A percentile compares a stretch with the other conserved stretches of the same genome.
Evolutionary conservation across 2,797 vertebrate species (phyloP).

Genomic region (Lithobates pipiens): DNA sequence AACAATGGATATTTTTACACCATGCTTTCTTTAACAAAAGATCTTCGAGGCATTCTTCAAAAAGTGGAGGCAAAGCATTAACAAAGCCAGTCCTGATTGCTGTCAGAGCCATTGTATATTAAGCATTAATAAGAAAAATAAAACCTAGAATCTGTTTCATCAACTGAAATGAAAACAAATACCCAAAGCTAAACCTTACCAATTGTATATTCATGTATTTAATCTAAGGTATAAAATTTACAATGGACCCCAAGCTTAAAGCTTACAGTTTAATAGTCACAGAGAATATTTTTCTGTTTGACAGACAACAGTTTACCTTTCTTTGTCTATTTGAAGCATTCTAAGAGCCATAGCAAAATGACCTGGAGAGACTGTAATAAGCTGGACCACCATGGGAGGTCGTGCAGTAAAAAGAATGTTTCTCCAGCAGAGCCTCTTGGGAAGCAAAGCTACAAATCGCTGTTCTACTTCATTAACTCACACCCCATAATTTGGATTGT

Average conservation of each 20-base stretch:
- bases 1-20: no score
- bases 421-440: slow-evolving; percentile 44
- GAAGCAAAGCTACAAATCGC: slow-evolving; percentile 50
- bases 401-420: slow-evolving; percentile 42
- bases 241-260: neutral
- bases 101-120: neutral
- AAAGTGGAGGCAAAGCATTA: no score
- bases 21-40: no score
- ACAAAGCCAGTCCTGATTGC: neutral
- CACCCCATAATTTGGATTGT: slow-evolving; percentile 52
- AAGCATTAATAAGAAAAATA: neutral
- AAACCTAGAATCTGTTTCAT: neutral
- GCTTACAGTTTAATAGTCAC: neutral
- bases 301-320: slow-evolving; percentile 28
- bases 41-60: no score
- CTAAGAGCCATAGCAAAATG: slow-evolving; percentile 25
- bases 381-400: slow-evolving; percentile 47
- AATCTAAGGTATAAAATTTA: neutral
- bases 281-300: slow-evolving; percentile 4
- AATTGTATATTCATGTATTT: neutral
- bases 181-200: neutral
- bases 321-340: slow-evolving; percentile 15
- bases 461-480: slow-evolving; percentile 49
- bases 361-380: slow-evolving; percentile 53
- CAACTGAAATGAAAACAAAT: neutral